Evolutionary conservation across 2,113 vertebrate genomes (phyloP).

Genomic region (Chaetorhynchus papuensis): DNA sequence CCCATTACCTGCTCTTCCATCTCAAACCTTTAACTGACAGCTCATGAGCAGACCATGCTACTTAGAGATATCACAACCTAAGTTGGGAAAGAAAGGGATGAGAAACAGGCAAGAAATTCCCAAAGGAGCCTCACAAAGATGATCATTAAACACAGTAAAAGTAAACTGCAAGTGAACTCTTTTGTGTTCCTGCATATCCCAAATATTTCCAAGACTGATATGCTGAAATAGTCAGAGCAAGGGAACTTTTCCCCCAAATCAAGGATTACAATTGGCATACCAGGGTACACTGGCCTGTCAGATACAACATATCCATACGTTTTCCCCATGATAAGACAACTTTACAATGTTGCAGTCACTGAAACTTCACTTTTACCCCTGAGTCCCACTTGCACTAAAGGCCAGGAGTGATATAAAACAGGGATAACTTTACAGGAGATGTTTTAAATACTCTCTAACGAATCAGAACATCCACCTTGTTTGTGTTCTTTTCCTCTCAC

Average conservation of each 20-base stretch:
- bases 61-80: neutral
- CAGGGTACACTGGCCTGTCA: neutral
- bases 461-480: neutral
- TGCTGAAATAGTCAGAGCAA: neutral
- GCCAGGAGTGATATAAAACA: neutral
- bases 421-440: neutral
- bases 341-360: neutral
- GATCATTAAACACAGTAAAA: neutral
- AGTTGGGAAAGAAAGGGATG: neutral
- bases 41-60: neutral
- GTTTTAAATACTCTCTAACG: neutral
- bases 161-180: neutral
- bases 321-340: neutral
- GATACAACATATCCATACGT: neutral
- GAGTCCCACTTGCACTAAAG: neutral
- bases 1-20: neutral
- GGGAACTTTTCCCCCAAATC: neutral
- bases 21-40: neutral
- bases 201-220: neutral
- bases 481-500: neutral
- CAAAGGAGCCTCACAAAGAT: neutral
- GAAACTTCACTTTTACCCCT: neutral
- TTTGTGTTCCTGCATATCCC: neutral
- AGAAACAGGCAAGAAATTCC: neutral
- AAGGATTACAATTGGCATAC: neutral